Evolutionary conservation across 2,113 vertebrate genomes (phyloP).

Genomic region (Ammodramus savannarum): DNA sequence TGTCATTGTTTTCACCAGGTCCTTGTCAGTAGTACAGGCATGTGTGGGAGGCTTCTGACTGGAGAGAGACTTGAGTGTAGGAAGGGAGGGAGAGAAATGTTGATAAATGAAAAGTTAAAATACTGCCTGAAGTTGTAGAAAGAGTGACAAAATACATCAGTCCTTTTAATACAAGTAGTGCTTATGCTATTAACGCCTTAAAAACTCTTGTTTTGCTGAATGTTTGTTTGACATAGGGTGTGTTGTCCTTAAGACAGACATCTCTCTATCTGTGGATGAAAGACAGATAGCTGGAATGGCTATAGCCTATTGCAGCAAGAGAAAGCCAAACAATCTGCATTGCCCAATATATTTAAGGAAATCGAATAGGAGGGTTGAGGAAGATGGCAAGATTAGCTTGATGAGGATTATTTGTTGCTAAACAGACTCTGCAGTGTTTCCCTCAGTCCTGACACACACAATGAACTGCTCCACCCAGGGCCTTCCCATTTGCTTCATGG

Average conservation of each 20-base stretch:
- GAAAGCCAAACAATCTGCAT: slow-evolving; percentile 26
- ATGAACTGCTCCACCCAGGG: slow-evolving; percentile 22
- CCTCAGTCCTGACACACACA: not conserved
- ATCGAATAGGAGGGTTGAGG: slow-evolving; percentile 22
- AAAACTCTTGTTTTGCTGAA: not conserved
- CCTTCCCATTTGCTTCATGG: slow-evolving; percentile 43
- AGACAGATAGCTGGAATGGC: not conserved
- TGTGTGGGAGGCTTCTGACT: not conserved
- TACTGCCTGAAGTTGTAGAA: not conserved
- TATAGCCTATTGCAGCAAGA: slow-evolving; percentile 17
- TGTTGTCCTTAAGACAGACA: not conserved
- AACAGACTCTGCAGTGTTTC: slow-evolving; percentile 10
- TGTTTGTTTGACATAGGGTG: not conserved
- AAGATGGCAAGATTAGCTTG: slow-evolving; percentile 32
- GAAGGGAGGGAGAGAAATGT: not conserved
- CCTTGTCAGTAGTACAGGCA: not conserved
- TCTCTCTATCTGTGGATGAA: not conserved
- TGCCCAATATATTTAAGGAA: slow-evolving; percentile 24
- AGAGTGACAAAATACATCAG: not conserved
- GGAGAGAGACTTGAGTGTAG: not conserved
- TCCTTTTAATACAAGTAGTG: not conserved
- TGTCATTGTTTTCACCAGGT: not conserved
- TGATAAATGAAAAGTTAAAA: not conserved
- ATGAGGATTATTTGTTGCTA: slow-evolving; percentile 43
- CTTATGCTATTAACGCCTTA: not conserved